Evolutionary conservation across 1,140 invertebrate species (phyloP).

Genomic region (Oryzaephilus surinamensis): DNA sequence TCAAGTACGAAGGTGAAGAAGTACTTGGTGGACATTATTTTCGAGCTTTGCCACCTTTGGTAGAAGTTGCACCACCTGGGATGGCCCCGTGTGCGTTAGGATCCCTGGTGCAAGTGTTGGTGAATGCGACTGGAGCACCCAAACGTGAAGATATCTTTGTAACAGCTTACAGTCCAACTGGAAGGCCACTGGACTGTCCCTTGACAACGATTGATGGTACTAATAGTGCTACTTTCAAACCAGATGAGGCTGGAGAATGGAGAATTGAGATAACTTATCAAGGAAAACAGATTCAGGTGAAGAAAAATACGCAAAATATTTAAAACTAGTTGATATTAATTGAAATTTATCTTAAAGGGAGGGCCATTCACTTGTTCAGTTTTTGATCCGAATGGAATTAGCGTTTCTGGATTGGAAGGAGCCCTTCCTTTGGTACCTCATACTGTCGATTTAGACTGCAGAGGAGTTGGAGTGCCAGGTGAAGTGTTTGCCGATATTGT

Average conservation of each 20-base stretch:
- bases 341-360: conserved; percentile 42
- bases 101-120: conserved; percentile 88
- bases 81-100: conserved; percentile 92
- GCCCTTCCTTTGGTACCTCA: conserved; percentile 64
- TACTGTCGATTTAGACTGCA: conserved; percentile 61
- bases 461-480: conserved; percentile 75
- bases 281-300: conserved; percentile 79
- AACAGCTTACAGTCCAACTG: conserved; percentile 79
- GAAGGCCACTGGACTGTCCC: conserved; percentile 61
- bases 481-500: conserved; percentile 84
- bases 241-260: conserved; percentile 95
- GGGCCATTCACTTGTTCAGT: conserved; percentile 96
- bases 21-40: conserved; percentile 58
- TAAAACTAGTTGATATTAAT: background rate
- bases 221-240: conserved; percentile 89
- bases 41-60: conserved; percentile 72
- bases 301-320: background rate
- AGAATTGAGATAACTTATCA: conserved; percentile 92
- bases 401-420: conserved; percentile 61
- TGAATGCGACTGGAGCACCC: conserved; percentile 76
- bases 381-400: conserved; percentile 86
- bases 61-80: conserved; percentile 76
- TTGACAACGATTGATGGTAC: conserved; percentile 67
- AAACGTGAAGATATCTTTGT: conserved; percentile 76
- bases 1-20: conserved; percentile 49